A percentile compares a stretch with the other conserved stretches of the same genome.
Conservation (phyloP, 2,113 vertebrate species). For the Brevimyrus niger region DNA sequence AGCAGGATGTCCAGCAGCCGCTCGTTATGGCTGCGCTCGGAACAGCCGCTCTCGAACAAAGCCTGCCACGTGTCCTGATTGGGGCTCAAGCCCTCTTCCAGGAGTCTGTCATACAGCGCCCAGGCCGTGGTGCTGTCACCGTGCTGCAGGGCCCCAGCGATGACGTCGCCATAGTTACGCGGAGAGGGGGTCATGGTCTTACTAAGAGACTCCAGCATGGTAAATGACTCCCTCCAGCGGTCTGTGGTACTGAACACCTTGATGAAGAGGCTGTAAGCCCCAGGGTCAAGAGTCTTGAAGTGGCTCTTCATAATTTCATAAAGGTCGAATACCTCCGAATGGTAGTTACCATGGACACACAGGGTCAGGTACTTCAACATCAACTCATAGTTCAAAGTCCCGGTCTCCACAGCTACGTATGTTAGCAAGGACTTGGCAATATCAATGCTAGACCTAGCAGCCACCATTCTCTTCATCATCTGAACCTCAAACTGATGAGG, state of each 20-base stretch:
- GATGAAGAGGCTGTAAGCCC: constrained; percentile 71
- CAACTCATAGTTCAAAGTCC: constrained; percentile 69
- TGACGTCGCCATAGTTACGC: constrained; percentile 69
- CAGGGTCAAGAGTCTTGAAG: constrained; percentile 71
- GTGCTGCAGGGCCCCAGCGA: constrained; percentile 67
- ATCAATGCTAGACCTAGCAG: constrained; percentile 48
- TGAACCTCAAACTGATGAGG: constrained; percentile 58
- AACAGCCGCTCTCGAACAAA: constrained; percentile 65
- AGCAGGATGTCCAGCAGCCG: constrained; percentile 66
- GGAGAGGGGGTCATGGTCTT: constrained; percentile 62
- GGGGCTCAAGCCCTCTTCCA: constrained; percentile 59
- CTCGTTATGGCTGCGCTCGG: constrained; percentile 50
- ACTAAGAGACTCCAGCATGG: constrained; percentile 68
- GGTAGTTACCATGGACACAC: constrained; percentile 66
- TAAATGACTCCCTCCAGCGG: constrained; percentile 70
- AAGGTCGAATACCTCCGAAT: constrained; percentile 70
- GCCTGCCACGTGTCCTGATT: constrained; percentile 61
- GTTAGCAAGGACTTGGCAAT: constrained; percentile 81
- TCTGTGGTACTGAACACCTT: constrained; percentile 68
- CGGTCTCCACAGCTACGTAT: constrained; percentile 62
- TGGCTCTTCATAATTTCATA: constrained; percentile 76
- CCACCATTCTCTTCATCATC: constrained; percentile 60
- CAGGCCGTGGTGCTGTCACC: constrained; percentile 61
- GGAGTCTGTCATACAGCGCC: constrained; percentile 70
- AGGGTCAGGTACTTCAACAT: constrained; percentile 73